Evolutionary conservation across 2,113 vertebrate species (phyloP).

Genomic region (Gymnarchus niloticus): DNA sequence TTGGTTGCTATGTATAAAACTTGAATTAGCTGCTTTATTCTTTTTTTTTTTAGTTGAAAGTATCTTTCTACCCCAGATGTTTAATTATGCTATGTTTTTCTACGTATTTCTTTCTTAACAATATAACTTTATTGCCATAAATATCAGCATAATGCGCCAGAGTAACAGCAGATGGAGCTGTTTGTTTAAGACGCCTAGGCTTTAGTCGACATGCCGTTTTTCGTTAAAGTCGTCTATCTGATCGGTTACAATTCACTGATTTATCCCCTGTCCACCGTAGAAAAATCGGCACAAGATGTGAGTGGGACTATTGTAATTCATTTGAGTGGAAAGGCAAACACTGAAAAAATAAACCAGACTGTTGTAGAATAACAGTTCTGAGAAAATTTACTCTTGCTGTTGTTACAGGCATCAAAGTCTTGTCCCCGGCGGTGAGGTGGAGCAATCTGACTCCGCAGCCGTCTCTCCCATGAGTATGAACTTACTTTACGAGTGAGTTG

Average conservation of each 20-base stretch:
- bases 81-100: not conserved
- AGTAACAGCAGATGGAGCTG: slow-evolving; percentile 17
- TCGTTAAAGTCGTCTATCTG: not conserved
- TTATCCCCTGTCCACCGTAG: not conserved
- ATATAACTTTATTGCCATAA: no score
- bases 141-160: not conserved
- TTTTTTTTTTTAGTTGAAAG: not conserved
- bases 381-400: not conserved
- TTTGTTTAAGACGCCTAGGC: not conserved
- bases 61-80: not conserved
- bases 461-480: not conserved
- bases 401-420: not conserved
- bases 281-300: not conserved
- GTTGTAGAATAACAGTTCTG: not conserved
- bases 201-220: not conserved
- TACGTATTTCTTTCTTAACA: not conserved
- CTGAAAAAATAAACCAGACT: not conserved
- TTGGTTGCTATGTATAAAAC: not conserved
- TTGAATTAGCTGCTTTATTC: no score
- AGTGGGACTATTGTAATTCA: not conserved
- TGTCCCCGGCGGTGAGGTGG: not conserved
- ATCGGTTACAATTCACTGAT: not conserved
- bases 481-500: not conserved
- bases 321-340: not conserved
- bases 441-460: not conserved